Evolutionary conservation across 2,888 invertebrate genomes (phyloP), one percentile per base, ranked within the genome.

Genomic region (Eupithecia centaureata): DNA sequence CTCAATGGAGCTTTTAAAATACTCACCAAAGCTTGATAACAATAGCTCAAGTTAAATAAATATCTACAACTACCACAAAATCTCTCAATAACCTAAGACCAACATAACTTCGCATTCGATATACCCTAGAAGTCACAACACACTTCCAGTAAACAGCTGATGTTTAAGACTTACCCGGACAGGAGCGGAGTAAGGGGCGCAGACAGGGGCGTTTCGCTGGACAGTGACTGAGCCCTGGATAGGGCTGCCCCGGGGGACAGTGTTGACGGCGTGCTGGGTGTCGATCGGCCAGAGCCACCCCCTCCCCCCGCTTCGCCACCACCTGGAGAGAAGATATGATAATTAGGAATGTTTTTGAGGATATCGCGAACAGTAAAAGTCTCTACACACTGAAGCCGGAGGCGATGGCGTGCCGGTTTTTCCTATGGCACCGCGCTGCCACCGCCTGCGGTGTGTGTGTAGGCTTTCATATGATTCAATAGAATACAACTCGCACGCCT

Each of bases 241-340:
- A 93, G 77, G 5, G 93, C 92, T 0, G 93, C 91, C 10, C 94
- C 94, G 0, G 95, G 95, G 0, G 95, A 95, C 70, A 95, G 84
- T 0, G 95, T 95, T 1, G 95, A 95, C 1, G 95, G 95, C 0
- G 95, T 95, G 72, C 94, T 94, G 0, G 93, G 93, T 0, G 93
- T 93, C 0, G 93, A 93, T 0, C 94, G 87, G 0, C 93, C 93
- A 0, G 93, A 93, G 12, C 92, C 88, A 8, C 88, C 86, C 22
- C 87, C 87, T 62, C 88, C 89, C 4, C 90, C 89, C 0, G 86
- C 82, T 33, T 90, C 92, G 2, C 89, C 90, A 1, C 86, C 86
- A n/a, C 83, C 90, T 90, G 75, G 35, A 62, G 57, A 57, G 12
- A 25, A 38, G 2, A 62, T 10, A 32, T 32, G 8, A 33, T 52